Conservation (phyloP, 2,888 invertebrate species). For the Eurytoma adleriae region DNA sequence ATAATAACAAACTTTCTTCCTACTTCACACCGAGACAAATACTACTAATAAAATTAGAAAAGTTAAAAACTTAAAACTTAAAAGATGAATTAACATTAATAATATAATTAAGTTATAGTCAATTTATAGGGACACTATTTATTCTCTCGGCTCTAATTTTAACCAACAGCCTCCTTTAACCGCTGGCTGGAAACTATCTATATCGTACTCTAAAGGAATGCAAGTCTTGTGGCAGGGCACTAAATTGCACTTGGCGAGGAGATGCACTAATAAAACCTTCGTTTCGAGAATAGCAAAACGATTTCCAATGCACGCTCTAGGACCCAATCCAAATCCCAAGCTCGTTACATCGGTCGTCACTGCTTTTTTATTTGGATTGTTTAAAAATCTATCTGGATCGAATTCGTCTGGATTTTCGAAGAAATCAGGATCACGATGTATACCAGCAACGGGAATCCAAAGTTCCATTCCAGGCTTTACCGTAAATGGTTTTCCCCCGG, state of each 20-base stretch:
- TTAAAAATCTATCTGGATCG: slow-evolving; percentile 71
- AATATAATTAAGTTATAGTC: too few species aligned
- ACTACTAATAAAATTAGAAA: too few species aligned
- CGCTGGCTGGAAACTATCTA: not conserved
- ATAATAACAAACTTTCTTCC: too few species aligned
- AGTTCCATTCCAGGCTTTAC: slow-evolving; percentile 67
- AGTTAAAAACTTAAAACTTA: too few species aligned
- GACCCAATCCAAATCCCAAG: slow-evolving; percentile 66
- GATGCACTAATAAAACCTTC: slow-evolving; percentile 63
- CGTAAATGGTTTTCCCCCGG: slow-evolving; percentile 64
- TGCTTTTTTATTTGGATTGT: slow-evolving; percentile 30
- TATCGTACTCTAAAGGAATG: slow-evolving; percentile 69
- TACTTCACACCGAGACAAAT: too few species aligned
- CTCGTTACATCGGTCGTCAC: slow-evolving; percentile 52
- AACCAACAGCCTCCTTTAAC: slow-evolving; percentile 25
- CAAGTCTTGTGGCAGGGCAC: slow-evolving; percentile 73
- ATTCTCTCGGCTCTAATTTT: not conserved
- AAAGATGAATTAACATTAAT: too few species aligned
- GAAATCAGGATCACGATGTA: slow-evolving; percentile 72
- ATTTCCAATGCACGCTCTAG: slow-evolving; percentile 66
- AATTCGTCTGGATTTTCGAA: slow-evolving; percentile 73
- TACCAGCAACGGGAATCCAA: slow-evolving; percentile 67
- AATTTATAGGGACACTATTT: not conserved
- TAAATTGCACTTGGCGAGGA: slow-evolving; percentile 62
- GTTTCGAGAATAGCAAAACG: slow-evolving; percentile 74